Evolutionary conservation across 2,113 vertebrate genomes (phyloP), one percentile per base, ranked within the genome.

Genomic region (Ramphastos sulfuratus): DNA sequence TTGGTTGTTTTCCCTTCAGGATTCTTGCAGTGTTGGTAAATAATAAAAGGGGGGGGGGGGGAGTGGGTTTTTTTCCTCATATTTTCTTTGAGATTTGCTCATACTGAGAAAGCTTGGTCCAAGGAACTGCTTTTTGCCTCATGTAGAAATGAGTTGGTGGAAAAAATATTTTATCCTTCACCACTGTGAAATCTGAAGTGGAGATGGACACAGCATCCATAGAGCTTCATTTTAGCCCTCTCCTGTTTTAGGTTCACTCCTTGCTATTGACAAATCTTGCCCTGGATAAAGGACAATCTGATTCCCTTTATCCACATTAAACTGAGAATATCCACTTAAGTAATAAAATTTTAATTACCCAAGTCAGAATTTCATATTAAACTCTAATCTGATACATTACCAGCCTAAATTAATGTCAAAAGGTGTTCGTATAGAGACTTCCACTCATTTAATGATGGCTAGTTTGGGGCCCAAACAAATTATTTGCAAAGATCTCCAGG

Each of bases 271-370:
- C 82, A 75, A 55, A 69, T 42, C 44, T 65, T 28, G 63, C 39
- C 37, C 39, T 20, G 63, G 72, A 59, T 73, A 72, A 50, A 82
- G 67, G 81, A 74, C 87, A 84, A 93, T 30, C n/a, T 0, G 59
- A 89, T 92, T 89, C 86, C 83, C 93, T 44, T 14, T 69, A 75
- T 89, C 81, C 86, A 65, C 81, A 55, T 94, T 96, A 94, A 93
- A 90, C 39, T 4, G 63, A 89, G 77, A 93, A 76, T 55, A 76
- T 92, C 78, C 81, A 82, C 84, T 94, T 94, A 93, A 96, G 67
- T 91, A 96, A 90, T 90, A 91, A 92, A 85, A 94, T 94, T 92
- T 95, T 95, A 93, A 96, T 96, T 96, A 94, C 84, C 59, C 91
- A 73, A 93, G 85, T 93, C 92, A 93, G 81, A 95, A 94, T 90